Percentiles rank a stretch among this genome's conserved stretches.
Conservation (phyloP, 1,140 invertebrate genomes). For the Tetraneura akinire region DNA sequence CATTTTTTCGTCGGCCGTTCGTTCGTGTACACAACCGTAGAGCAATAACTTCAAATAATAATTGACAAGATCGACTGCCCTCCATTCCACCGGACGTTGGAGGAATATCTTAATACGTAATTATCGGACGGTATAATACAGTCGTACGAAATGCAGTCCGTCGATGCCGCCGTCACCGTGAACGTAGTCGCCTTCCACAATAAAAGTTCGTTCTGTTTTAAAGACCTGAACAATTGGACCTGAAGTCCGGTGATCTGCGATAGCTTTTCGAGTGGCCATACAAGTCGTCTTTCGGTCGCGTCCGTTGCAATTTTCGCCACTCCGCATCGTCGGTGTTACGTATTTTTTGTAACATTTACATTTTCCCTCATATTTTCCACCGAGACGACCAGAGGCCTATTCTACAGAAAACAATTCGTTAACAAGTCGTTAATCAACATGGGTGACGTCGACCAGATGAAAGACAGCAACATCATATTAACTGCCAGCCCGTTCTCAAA, state of each 20-base stretch:
- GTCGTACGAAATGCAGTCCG: conserved; percentile 7
- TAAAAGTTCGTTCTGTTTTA: background rate
- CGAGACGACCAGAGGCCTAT: background rate
- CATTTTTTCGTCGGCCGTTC: background rate
- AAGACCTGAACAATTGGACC: background rate
- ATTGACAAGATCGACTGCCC: too few relatives aligned
- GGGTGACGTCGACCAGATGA: conserved; percentile 9
- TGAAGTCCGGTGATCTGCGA: conserved; percentile 25
- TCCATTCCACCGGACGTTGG: too few relatives aligned
- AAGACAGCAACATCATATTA: background rate
- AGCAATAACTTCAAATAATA: too few relatives aligned
- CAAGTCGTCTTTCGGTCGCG: background rate
- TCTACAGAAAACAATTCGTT: too few relatives aligned
- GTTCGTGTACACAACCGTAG: too few relatives aligned
- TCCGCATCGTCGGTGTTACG: too few relatives aligned
- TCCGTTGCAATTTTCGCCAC: too few relatives aligned
- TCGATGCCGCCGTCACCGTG: background rate
- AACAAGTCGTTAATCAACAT: conserved; percentile 1
- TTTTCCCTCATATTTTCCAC: too few relatives aligned
- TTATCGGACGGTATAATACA: background rate
- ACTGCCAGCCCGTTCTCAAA: conserved; percentile 29
- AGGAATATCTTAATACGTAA: too few relatives aligned
- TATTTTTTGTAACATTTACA: too few relatives aligned
- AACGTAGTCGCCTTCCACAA: too few relatives aligned
- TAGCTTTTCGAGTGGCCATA: conserved; percentile 12